phyloP scores from a whole-genome alignment of 2,888 invertebrate species.

The Platycheirus albimanus region DNA sequence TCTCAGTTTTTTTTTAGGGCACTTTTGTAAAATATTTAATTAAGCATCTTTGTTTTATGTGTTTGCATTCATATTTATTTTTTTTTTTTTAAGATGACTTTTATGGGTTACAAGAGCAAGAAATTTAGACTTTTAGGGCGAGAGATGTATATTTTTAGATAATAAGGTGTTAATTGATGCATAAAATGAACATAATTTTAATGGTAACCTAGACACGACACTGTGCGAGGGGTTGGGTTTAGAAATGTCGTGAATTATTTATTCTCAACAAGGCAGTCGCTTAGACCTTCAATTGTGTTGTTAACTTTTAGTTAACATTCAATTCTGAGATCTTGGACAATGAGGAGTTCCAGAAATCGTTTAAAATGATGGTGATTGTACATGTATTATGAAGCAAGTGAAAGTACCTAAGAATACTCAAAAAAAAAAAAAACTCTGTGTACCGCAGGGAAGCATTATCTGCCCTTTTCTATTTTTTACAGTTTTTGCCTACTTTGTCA shows the following conservation, averaged over 20 bases:
- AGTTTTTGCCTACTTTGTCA: too few species aligned
- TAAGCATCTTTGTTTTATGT: conserved; percentile 28
- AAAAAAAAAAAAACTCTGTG: too few species aligned
- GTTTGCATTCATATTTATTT: conserved; percentile 16
- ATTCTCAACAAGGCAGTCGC: not conserved
- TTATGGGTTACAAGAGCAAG: conserved; percentile 68
- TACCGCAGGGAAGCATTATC: too few species aligned
- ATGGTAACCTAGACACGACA: conserved; percentile 26
- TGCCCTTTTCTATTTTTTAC: too few species aligned
- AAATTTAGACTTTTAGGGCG: conserved; percentile 57
- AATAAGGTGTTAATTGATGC: conserved; percentile 34
- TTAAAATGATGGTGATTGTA: too few species aligned
- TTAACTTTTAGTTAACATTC: too few species aligned
- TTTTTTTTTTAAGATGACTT: conserved; percentile 38
- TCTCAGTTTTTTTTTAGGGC: conserved; percentile 41
- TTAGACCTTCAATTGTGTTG: too few species aligned
- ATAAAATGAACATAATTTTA: not conserved
- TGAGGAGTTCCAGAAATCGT: too few species aligned
- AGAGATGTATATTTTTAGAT: conserved; percentile 40
- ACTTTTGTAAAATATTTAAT: conserved; percentile 50
- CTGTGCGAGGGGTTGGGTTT: too few species aligned
- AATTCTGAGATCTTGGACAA: too few species aligned
- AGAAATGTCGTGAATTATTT: not conserved
- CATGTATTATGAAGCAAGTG: too few species aligned
- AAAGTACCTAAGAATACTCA: too few species aligned